Evolutionary conservation across 2,113 vertebrate genomes (phyloP), one percentile per base, ranked within the genome.

Genomic region (Lepisosteus oculatus): DNA sequence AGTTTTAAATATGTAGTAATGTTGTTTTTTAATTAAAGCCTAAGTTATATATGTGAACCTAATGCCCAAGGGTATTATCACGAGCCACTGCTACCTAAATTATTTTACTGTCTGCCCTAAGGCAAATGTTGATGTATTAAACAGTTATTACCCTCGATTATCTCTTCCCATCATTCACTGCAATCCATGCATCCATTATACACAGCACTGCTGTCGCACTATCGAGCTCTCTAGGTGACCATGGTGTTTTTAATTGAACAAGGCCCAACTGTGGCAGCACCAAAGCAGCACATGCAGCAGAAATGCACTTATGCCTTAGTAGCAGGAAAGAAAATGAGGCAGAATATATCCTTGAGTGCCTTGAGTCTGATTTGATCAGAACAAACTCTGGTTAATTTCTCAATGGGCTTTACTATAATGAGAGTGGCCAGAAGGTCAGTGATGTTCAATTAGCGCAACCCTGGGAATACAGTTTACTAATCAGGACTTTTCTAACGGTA

Each of bases 101-200:
- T 67, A 61, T 61, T 61, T 9, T 67, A 59, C 66, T 29, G 43
- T 59, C 44, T 55, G 56, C 43, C 65, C 72, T 54, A 14, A 62
- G 65, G 56, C 57, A n/a, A 61, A 29, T 68, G 72, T 68, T 17
- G 65, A 61, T 55, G 65, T 73, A 29, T 73, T 67, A 61, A 54
- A 61, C 65, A 54, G 68, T 61, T 73, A 73, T 62, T 73, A 61
- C 55, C 43, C 64, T 45, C 7, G n/a, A 72, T 66, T 66, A 72
- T 72, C 59, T 44, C 64, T 57, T 61, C 15, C 42, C 15, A 61
- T 42, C 54, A 43, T 9, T 42, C 54, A 63, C 61, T 41, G 44
- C 6, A 55, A 55, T 56, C 9, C 43, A 43, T 51, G 45, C 6
- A 42, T 71, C 8, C 14, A 8, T 62, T 70, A 61, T 61, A 51